These are phyloP conservation scores for Apamea sordens DNA, from an alignment of 2,888 invertebrate species.

Conservation along the genomic window DNA sequence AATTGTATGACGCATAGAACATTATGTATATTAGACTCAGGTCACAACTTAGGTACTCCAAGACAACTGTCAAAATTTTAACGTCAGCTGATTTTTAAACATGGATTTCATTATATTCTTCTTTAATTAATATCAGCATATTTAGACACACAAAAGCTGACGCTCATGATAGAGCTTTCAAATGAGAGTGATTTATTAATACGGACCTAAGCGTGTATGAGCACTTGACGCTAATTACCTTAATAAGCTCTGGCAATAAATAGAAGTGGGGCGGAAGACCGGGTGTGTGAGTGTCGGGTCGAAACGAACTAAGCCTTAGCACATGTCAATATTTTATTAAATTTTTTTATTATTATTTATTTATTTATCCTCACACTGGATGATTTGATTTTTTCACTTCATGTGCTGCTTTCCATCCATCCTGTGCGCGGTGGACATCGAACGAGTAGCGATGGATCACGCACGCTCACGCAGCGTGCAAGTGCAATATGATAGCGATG, in stretches of 20 bases:
- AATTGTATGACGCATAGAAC: neutral
- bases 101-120: neutral
- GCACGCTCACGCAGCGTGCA: too few relatives aligned
- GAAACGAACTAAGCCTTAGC: neutral
- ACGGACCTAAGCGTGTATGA: neutral
- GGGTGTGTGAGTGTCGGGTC: neutral
- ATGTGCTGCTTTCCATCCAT: too few relatives aligned
- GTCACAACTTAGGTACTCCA: neutral
- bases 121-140: neutral
- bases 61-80: neutral
- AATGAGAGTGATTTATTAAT: neutral
- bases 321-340: too few relatives aligned
- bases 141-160: neutral
- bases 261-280: neutral
- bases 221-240: conserved; percentile 16
- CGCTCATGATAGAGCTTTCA: conserved; percentile 16
- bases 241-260: conserved; percentile 7
- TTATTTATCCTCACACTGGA: too few relatives aligned
- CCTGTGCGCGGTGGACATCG: too few relatives aligned
- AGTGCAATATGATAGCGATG: neutral
- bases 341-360: too few relatives aligned
- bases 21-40: neutral
- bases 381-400: too few relatives aligned
- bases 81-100: neutral
- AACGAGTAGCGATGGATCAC: too few relatives aligned